Percentiles rank a stretch among this genome's conserved stretches.
Conservation (phyloP, 1,140 invertebrate species). For the Lucilia sericata region DNA sequence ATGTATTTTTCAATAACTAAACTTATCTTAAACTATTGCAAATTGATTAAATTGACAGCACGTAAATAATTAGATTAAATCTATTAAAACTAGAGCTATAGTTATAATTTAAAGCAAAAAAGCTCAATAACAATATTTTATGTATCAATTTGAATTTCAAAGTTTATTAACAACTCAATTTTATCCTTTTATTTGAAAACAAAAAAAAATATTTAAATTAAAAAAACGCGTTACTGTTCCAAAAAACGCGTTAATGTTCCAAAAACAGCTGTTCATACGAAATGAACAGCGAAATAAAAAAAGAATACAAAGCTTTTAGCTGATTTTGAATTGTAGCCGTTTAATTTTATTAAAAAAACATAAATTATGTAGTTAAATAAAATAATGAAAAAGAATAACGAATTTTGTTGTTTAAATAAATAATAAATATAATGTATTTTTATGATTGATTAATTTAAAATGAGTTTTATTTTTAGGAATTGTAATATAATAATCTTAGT, state of each 20-base stretch:
- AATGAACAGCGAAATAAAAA: not conserved
- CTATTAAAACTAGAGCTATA: not conserved
- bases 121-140: not conserved
- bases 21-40: not conserved
- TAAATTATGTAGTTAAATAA: conserved; percentile 37
- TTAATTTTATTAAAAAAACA: conserved; percentile 2
- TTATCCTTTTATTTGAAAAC: not conserved
- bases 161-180: not conserved
- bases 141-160: not conserved
- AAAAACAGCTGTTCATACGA: not conserved
- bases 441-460: conserved; percentile 31
- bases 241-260: too few relatives aligned
- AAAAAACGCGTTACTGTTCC: not conserved
- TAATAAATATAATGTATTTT: conserved; percentile 32
- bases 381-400: conserved; percentile 18
- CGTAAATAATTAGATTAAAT: not conserved
- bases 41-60: not conserved
- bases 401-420: conserved; percentile 43
- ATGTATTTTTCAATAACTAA: not conserved
- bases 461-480: not conserved
- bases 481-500: too few relatives aligned
- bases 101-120: not conserved
- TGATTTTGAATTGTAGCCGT: not conserved
- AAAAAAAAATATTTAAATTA: too few relatives aligned
- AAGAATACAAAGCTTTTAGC: not conserved